Conservation (phyloP, 2,888 invertebrate species). For the Eubasilissa splendida region DNA sequence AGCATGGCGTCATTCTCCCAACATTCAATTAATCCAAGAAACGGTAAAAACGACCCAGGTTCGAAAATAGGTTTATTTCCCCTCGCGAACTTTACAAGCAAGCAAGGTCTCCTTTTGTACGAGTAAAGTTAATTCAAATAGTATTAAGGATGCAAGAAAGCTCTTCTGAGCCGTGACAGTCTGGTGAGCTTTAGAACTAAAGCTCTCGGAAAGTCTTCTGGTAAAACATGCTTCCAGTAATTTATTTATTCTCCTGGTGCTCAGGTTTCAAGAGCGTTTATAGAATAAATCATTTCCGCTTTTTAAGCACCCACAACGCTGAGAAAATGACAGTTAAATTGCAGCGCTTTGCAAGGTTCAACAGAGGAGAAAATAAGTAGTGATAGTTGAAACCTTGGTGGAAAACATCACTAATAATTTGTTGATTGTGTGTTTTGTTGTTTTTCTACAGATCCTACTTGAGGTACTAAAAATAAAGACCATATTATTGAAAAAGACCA, state of each 20-base stretch:
- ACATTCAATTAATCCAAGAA: conserved; percentile 16
- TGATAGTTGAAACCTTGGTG: too few relatives aligned
- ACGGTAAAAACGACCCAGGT: not conserved
- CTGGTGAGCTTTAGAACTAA: conserved; percentile 17
- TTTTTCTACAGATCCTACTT: too few relatives aligned
- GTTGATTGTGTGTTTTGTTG: too few relatives aligned
- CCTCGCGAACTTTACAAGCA: conserved; percentile 11
- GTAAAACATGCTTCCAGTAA: conserved; percentile 23
- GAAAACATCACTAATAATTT: too few relatives aligned
- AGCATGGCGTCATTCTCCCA: not conserved
- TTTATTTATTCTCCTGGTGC: conserved; percentile 35
- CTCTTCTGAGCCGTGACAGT: conserved; percentile 20
- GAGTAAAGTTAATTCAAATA: conserved; percentile 33
- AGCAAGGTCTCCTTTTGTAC: not conserved
- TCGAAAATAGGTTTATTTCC: conserved; percentile 25
- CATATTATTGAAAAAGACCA: too few relatives aligned
- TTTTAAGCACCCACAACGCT: not conserved
- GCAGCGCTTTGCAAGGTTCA: too few relatives aligned
- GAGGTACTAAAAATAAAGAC: too few relatives aligned
- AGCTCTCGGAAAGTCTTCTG: conserved; percentile 31
- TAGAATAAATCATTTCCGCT: conserved; percentile 23
- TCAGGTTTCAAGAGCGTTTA: conserved; percentile 14
- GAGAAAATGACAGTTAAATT: too few relatives aligned
- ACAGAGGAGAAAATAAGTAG: too few relatives aligned
- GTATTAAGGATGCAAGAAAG: conserved; percentile 40